Evolutionary conservation across 2,113 vertebrate genomes (phyloP).

Genomic region (Fulica atra): DNA sequence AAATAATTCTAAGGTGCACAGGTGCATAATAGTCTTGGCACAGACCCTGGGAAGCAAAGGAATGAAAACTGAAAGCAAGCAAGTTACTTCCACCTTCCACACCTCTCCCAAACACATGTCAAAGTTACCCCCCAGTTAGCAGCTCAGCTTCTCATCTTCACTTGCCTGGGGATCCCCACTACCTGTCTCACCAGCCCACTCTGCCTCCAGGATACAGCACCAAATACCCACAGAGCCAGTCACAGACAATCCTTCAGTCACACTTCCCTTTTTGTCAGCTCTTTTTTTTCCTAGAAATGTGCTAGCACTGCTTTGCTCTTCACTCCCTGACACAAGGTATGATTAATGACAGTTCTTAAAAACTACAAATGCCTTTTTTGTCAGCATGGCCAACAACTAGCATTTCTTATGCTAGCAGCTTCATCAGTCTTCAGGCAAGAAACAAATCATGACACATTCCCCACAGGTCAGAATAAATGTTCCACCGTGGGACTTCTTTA

Average conservation of each 20-base stretch:
- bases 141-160: neutral
- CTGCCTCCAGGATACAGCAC: neutral
- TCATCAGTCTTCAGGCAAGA: constrained; percentile 47
- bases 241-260: neutral
- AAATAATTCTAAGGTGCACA: neutral
- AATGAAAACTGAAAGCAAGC: neutral
- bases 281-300: neutral
- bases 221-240: neutral
- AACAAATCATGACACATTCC: constrained; percentile 39
- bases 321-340: neutral
- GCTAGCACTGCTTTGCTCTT: neutral
- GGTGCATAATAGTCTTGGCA: neutral
- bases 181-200: neutral
- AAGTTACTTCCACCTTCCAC: neutral
- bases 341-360: constrained; percentile 52
- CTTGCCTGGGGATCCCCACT: neutral
- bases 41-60: neutral
- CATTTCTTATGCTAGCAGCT: neutral
- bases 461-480: constrained; percentile 40
- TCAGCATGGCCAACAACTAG: neutral
- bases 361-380: constrained; percentile 45
- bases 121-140: neutral
- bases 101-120: neutral
- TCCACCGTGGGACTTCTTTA: constrained; percentile 11
- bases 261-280: neutral